Percentiles rank a stretch among this genome's conserved stretches.
Evolutionary conservation across 2,113 vertebrate species (phyloP).

Genomic region (Sorex araneus): DNA sequence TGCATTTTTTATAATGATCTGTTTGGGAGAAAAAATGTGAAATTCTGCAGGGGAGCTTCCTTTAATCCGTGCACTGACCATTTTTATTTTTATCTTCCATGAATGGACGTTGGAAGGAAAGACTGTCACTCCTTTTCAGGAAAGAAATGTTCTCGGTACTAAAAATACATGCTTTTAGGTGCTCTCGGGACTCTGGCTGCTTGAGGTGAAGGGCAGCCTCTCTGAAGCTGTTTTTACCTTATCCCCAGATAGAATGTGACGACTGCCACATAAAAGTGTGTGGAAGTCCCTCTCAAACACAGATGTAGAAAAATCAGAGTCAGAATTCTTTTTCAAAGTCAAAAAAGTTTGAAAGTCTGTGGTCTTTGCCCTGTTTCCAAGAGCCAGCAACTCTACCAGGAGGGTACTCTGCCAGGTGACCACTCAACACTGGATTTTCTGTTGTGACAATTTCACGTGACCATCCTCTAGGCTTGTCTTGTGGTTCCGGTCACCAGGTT

Average conservation of each 20-base stretch:
- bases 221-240: too few relatives aligned
- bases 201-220: background rate
- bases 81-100: background rate
- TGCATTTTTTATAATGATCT: background rate
- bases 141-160: background rate
- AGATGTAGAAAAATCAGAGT: background rate
- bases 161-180: background rate
- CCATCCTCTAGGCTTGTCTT: background rate
- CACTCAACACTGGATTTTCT: background rate
- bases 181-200: accelerated
- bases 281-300: constrained; percentile 11
- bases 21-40: background rate
- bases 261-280: background rate
- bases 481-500: constrained; percentile 74
- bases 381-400: background rate
- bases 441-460: background rate
- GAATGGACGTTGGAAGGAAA: background rate
- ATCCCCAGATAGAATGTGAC: background rate
- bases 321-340: background rate
- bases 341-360: constrained; percentile 9
- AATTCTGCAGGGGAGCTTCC: background rate
- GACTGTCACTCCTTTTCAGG: background rate
- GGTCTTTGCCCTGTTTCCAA: background rate
- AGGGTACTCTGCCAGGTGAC: background rate
- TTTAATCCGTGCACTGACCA: background rate